These are phyloP conservation scores for Parochlus steinenii DNA, from an alignment of 2,888 invertebrate genomes.

Conservation along the genomic window DNA sequence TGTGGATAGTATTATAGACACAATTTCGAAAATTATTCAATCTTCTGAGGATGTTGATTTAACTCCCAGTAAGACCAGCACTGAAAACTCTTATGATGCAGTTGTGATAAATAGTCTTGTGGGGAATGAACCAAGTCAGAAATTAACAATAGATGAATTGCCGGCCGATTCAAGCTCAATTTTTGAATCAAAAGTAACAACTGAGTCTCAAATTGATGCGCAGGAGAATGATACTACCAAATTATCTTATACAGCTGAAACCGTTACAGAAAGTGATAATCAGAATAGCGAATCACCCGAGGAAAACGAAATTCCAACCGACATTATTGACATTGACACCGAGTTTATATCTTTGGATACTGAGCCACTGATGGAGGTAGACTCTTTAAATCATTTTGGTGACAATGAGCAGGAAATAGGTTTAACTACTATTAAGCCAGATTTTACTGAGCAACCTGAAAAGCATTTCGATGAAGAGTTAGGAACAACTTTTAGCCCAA, in stretches of 20 bases:
- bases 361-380: constrained; percentile 3
- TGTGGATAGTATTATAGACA: constrained; percentile 1
- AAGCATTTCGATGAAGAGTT: neutral
- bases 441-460: neutral
- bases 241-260: constrained; percentile 8
- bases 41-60: constrained; percentile 7
- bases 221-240: too few relatives aligned
- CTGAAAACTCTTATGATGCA: neutral
- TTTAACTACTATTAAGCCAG: neutral
- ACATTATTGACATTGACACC: neutral
- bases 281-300: constrained; percentile 4
- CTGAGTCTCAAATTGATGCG: too few relatives aligned
- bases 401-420: neutral
- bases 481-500: constrained; percentile 1
- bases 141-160: too few relatives aligned
- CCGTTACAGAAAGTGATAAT: constrained; percentile 2
- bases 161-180: too few relatives aligned
- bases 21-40: too few relatives aligned
- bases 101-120: too few relatives aligned
- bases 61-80: constrained; percentile 1
- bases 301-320: constrained; percentile 8
- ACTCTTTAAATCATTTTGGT: neutral
- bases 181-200: too few relatives aligned
- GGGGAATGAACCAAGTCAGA: too few relatives aligned
- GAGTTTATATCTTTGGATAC: constrained; percentile 9